Evolutionary conservation across 2,113 vertebrate genomes (phyloP), one percentile per base, ranked within the genome.

Genomic region (Dinomys branickii): DNA sequence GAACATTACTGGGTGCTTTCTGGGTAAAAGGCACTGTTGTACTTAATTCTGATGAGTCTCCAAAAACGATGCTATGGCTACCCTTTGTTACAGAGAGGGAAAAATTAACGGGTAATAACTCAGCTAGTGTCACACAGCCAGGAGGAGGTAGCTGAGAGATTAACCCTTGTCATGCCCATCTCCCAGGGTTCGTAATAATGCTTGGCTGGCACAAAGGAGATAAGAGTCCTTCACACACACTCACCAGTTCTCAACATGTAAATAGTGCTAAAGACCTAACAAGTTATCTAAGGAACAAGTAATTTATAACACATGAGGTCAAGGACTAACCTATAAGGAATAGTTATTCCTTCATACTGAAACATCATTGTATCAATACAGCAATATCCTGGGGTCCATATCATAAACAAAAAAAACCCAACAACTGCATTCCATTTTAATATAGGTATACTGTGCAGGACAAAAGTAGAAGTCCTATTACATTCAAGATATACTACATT

Each of bases 401-500:
- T 80, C 47, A 80, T 78, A 16, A 17, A 52, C 52, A 73, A 73
- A 65, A 63, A 0, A 20, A n/a, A 69, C 10, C 56, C 77, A 35
- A 59, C 54, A 83, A 65, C 24, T 22, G 41, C 88, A 73, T 52
- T 47, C 67, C 24, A 87, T 94, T 84, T 95, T 84, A 90, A 94
- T 63, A 52, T 16, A 26, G 86, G n/a, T 83, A 33, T 50, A 54
- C 56, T 41, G 75, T 44, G n/a, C 35, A 33, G 26, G 56, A 83
- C 41, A 85, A 96, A 95, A 88, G 41, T 85, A 47, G 94, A 95
- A 69, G 44, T 65, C 73, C 65, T 59, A 90, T 92, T 77, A 93
- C 89, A 92, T 52, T 89, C 82, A 91, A 96, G 80, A 93, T 85
- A 50, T 41, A 94, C 20, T 52, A 80, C 26, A 65, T 17, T 83